Evolutionary conservation across 2,113 vertebrate species (phyloP).

Genomic region (Xenotilapia caudafasciata): DNA sequence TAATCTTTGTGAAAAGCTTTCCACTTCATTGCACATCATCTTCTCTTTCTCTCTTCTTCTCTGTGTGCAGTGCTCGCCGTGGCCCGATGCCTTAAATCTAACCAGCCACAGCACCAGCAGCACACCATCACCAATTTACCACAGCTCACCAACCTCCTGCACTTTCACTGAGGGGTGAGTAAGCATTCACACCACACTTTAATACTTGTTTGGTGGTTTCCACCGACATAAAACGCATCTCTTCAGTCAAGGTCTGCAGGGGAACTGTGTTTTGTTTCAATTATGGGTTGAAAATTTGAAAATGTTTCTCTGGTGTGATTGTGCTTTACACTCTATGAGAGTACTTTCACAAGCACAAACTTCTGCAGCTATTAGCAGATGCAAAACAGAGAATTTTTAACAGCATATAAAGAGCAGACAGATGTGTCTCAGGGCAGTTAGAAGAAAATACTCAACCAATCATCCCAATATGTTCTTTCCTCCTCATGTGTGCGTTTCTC

Average conservation of each 20-base stretch:
- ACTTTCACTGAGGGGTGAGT: conserved; percentile 84
- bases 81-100: conserved; percentile 83
- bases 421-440: not conserved
- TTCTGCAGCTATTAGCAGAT: not conserved
- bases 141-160: conserved; percentile 81
- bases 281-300: not conserved
- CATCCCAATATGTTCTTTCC: conserved; percentile 14
- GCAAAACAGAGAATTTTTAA: not conserved
- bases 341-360: rapidly evolving
- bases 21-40: not conserved
- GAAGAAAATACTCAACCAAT: not conserved
- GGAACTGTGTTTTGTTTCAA: not conserved
- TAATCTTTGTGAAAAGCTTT: not conserved
- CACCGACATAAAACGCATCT: not conserved
- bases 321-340: not conserved
- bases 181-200: not conserved
- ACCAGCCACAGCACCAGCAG: conserved; percentile 65
- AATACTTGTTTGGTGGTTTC: not conserved
- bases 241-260: not conserved
- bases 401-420: not conserved
- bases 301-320: not conserved
- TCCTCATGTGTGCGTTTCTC: conserved; percentile 33
- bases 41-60: not conserved
- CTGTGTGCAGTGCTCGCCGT: conserved; percentile 79
- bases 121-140: conserved; percentile 82